Evolutionary conservation across 1,140 invertebrate species (phyloP).

Genomic region (Hormaphis cornu): DNA sequence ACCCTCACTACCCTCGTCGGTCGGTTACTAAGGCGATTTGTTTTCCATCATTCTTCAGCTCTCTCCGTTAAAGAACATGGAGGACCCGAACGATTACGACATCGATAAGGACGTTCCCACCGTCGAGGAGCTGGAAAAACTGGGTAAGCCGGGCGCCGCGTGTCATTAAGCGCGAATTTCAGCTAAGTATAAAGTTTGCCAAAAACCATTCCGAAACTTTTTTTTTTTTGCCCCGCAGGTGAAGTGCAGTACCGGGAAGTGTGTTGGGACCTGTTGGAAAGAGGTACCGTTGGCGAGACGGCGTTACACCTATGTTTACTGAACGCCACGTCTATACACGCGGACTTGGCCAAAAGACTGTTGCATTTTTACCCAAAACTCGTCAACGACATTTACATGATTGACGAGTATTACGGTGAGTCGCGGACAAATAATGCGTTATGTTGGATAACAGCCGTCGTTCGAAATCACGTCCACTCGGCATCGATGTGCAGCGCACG

Average conservation of each 20-base stretch:
- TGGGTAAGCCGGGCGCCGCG: slow-evolving; percentile 19
- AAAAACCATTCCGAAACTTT: background rate
- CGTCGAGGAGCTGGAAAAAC: slow-evolving; percentile 33
- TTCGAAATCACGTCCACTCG: too few relatives aligned
- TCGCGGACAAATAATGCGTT: background rate
- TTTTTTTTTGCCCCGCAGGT: slow-evolving; percentile 43
- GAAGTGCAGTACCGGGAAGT: slow-evolving; percentile 65
- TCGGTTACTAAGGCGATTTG: slow-evolving; percentile 7
- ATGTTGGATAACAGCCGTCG: too few relatives aligned
- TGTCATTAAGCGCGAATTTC: background rate
- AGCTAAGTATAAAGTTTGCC: background rate
- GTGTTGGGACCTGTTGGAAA: slow-evolving; percentile 85
- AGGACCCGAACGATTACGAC: slow-evolving; percentile 73
- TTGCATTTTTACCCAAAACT: slow-evolving; percentile 87
- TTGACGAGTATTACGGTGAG: slow-evolving; percentile 92
- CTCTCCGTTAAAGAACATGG: slow-evolving; percentile 60
- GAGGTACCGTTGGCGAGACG: slow-evolving; percentile 92
- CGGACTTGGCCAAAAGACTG: slow-evolving; percentile 84
- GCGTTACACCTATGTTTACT: slow-evolving; percentile 88
- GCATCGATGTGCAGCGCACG: too few relatives aligned
- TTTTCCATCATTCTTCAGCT: slow-evolving; percentile 46
- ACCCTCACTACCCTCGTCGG: too few relatives aligned
- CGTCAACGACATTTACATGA: slow-evolving; percentile 91
- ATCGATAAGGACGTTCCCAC: slow-evolving; percentile 48
- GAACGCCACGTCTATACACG: slow-evolving; percentile 80